Conservation (phyloP, 92 coral and sea anemone genomes). For the Pocillopora grandis region DNA sequence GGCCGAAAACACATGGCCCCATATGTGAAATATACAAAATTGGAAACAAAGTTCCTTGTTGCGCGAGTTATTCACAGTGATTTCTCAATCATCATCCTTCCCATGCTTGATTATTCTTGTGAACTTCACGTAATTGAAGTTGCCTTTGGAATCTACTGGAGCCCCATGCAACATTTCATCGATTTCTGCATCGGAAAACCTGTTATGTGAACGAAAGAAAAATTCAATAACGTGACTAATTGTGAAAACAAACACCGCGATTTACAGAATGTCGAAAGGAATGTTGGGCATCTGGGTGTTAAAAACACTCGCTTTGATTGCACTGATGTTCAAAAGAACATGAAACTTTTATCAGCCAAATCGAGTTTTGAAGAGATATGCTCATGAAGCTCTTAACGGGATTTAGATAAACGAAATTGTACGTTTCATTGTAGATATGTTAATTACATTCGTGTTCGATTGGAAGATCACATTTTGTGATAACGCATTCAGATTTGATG, state of each 20-base stretch:
- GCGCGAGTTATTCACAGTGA: neutral
- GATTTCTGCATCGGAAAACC: slow-evolving; percentile 91
- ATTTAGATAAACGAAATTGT: neutral
- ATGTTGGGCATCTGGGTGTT: neutral
- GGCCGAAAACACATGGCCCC: too few species aligned
- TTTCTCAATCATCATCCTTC: slow-evolving; percentile 78
- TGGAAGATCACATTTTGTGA: slow-evolving; percentile 6
- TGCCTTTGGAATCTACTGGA: slow-evolving; percentile 89
- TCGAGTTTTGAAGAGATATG: neutral
- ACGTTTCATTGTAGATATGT: slow-evolving; percentile 6
- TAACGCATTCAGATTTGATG: neutral
- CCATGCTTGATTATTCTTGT: slow-evolving; percentile 95
- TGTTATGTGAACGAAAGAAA: slow-evolving; percentile 26
- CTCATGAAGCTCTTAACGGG: neutral
- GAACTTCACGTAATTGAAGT: slow-evolving; percentile 86
- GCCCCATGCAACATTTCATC: slow-evolving; percentile 96
- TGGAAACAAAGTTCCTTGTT: slow-evolving; percentile 1
- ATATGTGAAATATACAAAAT: neutral
- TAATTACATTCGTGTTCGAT: neutral
- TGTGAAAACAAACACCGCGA: neutral
- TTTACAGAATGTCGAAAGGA: neutral
- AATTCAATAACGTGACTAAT: neutral
- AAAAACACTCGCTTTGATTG: neutral
- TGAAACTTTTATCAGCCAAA: neutral
- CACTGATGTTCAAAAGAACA: neutral